Base-by-base conservation (phyloP, 2,113 vertebrate genomes). In the Bambusicola thoracicus region DNA sequence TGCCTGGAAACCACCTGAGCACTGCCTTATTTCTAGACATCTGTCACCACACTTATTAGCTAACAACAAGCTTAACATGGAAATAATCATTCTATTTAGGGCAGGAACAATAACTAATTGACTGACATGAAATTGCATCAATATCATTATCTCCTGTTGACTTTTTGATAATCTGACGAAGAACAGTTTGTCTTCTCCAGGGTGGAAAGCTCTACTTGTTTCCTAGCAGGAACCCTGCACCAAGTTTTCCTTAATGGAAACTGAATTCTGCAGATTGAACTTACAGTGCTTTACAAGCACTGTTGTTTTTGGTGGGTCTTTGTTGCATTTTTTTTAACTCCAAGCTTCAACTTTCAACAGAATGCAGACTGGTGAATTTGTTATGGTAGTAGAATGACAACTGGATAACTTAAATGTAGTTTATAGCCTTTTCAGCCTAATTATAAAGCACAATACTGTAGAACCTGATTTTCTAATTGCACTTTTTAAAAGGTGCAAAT, bases 1-100 rank as follows among this genome's bases (percentile, higher is more conserved):
- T 96, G 87, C 91, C 72, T 94, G 94, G 96, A 94, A 95, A 92
- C 65, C 76, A 91, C 89, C 94, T 91, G 91, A 94, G 82, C 51
- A 13, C 34, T 75, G 76, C 79, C 30, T 89, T 87, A 51, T 85
- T 93, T 85, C 72, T 93, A 90, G 65, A 90, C 79, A 88, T 94
- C 93, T 94, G 89, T 95, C 94, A 82, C 76, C 87, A 91, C 91
- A 87, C 72, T 83, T 91, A 81, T 94, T 94, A 94, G 81, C 69
- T 94, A 85, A 74, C 92, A 95, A 87, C 46, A 95, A 81, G 76
- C 48, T 48, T 68, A 94, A 90, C 89, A 91, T 87, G 56, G 93
- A 94, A 95, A 96, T 92, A 91, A 93, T 93, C 0, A 0, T 92
- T 93, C 32, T 94, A 6, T 86, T 94, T 89, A 86, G 27, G 74